Evolutionary conservation across 2,113 vertebrate genomes (phyloP), one percentile per base, ranked within the genome.

Genomic region (Arizona elegans): DNA sequence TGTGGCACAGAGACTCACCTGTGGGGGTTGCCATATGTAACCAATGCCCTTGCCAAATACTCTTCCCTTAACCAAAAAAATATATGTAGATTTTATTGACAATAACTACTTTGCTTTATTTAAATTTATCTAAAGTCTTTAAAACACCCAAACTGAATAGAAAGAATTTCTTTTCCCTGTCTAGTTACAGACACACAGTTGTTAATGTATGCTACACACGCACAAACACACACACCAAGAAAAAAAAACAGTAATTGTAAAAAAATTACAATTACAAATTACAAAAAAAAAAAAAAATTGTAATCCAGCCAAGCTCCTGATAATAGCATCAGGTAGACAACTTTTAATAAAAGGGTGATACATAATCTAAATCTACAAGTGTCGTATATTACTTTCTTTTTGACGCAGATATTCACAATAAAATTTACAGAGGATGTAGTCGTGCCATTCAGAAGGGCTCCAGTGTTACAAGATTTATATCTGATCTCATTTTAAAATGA

Each of bases 401-500:
- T 65, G 29, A 62, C 21, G 3, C 43, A 86, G 55, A 86, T 86
- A 93, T n/a, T 88, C 59, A 90, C 53, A 89, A 54, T 62, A 93
- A 93, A 90, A 90, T 90, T 86, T 86, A 90, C 75, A 53, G 75
- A 90, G 89, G 54, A 85, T 11, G 19, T 58, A 59, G 75, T 3
- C 38, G 55, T 3, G 59, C 54, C 47, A 90, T 92, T 92, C 91
- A 81, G 54, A 56, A 89, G 50, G 62, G 87, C 62, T 85, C 43
- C 75, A 21, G 17, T 53, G 55, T 33, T 62, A 93, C 56, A 86
- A 93, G 70, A 87, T 93, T 93, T 90, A 90, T 93, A 90, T 54
- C 88, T 90, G 92, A 86, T 87, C 75, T 93, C 92, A 90, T 93
- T 95, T 95, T 96, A 95, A 96, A 95, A 56, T 55, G 95, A 93